phyloP scores from a whole-genome alignment of 2,797 vertebrate species.

The Melanotaenia trifasciata region DNA sequence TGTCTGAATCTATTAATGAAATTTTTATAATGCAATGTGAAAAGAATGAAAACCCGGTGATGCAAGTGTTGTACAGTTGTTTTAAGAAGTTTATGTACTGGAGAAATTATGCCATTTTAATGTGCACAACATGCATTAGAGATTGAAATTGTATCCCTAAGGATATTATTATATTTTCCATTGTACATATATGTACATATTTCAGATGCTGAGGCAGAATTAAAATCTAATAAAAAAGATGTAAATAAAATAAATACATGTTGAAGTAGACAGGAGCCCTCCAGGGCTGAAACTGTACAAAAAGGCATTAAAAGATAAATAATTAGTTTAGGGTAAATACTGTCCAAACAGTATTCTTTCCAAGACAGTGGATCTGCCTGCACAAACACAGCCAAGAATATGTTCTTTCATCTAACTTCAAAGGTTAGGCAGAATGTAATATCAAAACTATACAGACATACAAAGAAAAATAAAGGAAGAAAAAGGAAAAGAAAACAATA shows the following conservation, averaged over 20 bases:
- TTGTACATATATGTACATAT: slow-evolving; percentile 5
- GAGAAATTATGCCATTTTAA: background rate
- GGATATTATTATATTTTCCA: slow-evolving; percentile 8
- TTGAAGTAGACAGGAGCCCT: background rate
- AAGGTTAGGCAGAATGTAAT: background rate
- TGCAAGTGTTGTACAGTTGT: slow-evolving; percentile 1
- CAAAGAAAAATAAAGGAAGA: background rate
- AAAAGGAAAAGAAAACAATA: background rate
- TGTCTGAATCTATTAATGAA: slow-evolving; percentile 29
- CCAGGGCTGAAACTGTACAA: slow-evolving; percentile 17
- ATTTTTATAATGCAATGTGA: slow-evolving; percentile 1
- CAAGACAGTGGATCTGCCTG: slow-evolving; percentile 12
- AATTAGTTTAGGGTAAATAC: background rate
- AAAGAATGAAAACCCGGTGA: slow-evolving; percentile 7
- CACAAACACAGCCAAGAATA: background rate
- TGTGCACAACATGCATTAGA: background rate
- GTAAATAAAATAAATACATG: slow-evolving; percentile 1
- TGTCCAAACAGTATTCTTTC: slow-evolving; percentile 9
- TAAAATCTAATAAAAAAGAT: slow-evolving; percentile 1
- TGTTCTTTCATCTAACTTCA: slow-evolving; percentile 24
- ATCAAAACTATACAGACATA: slow-evolving; percentile 1
- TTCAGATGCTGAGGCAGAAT: slow-evolving; percentile 7
- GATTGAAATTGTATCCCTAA: background rate
- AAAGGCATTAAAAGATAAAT: slow-evolving; percentile 8
- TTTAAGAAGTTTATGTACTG: background rate